Conservation (phyloP, 2,888 invertebrate species). For the Temnothorax unifasciatus region DNA sequence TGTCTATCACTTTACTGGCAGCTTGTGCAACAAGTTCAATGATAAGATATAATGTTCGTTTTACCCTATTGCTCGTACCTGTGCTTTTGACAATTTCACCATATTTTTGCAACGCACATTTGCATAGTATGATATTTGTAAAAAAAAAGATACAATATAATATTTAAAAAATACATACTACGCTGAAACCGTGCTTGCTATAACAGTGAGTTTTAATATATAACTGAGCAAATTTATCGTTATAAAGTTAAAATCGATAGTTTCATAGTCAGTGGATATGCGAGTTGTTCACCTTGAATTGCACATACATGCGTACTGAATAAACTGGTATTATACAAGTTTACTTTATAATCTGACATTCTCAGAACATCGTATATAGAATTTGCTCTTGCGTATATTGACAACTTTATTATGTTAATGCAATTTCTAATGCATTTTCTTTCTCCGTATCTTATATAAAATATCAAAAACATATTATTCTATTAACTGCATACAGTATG, state of each 20-base stretch:
- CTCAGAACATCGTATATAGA: neutral
- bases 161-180: neutral
- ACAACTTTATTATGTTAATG: neutral
- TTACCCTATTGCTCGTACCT: neutral
- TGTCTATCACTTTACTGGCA: conserved; percentile 33
- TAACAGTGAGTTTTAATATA: neutral
- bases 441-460: neutral
- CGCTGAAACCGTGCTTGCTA: neutral
- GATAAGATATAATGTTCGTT: conserved; percentile 35
- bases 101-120: neutral
- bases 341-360: conserved; percentile 20
- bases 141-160: neutral
- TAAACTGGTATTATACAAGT: conserved; percentile 34
- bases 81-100: neutral
- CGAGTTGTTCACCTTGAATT: conserved; percentile 50
- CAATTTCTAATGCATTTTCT: neutral
- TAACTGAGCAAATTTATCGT: conserved; percentile 31
- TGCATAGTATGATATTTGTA: neutral
- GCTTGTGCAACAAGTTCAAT: conserved; percentile 25
- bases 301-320: conserved; percentile 6
- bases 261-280: conserved; percentile 42
- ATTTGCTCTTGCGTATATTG: conserved; percentile 5
- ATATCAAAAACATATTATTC: neutral
- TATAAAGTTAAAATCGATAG: conserved; percentile 46
- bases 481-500: neutral